Conservation (phyloP, 2,888 invertebrate species). For the Trichogramma evanescens region DNA sequence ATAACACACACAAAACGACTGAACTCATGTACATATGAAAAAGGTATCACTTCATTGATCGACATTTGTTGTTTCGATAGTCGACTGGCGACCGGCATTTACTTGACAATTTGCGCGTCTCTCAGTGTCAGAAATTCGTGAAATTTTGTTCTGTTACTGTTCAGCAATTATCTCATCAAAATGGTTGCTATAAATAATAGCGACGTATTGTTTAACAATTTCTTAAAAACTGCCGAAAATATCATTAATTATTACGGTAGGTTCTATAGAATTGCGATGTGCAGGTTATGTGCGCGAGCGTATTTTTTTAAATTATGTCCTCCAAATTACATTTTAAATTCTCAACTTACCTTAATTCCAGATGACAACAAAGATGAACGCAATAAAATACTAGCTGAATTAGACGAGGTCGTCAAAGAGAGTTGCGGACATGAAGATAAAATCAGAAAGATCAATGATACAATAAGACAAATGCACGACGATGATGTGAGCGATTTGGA, state of each 20-base stretch:
- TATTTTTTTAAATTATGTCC: not conserved
- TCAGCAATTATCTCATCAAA: not conserved
- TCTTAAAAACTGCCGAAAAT: conserved; percentile 33
- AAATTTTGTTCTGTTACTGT: not conserved
- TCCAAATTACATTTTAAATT: not conserved
- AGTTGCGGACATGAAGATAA: conserved; percentile 25
- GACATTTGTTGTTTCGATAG: no score
- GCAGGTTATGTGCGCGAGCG: conserved; percentile 6
- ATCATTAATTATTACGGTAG: conserved; percentile 33
- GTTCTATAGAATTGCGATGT: conserved; percentile 2
- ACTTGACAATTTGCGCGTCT: no score
- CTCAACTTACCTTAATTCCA: not conserved
- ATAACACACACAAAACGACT: no score
- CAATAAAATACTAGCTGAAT: conserved; percentile 22
- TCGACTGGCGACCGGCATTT: no score
- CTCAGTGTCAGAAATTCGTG: no score
- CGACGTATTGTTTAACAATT: conserved; percentile 23
- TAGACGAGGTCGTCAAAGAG: conserved; percentile 25
- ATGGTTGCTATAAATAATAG: not conserved
- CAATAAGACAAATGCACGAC: conserved; percentile 6
- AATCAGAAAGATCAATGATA: conserved; percentile 14
- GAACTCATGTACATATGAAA: no score
- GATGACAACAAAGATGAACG: conserved; percentile 24
- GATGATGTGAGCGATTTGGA: not conserved
- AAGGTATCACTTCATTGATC: no score